Base-by-base conservation (phyloP, 2,888 invertebrate genomes). In the Malachius bipustulatus region DNA sequence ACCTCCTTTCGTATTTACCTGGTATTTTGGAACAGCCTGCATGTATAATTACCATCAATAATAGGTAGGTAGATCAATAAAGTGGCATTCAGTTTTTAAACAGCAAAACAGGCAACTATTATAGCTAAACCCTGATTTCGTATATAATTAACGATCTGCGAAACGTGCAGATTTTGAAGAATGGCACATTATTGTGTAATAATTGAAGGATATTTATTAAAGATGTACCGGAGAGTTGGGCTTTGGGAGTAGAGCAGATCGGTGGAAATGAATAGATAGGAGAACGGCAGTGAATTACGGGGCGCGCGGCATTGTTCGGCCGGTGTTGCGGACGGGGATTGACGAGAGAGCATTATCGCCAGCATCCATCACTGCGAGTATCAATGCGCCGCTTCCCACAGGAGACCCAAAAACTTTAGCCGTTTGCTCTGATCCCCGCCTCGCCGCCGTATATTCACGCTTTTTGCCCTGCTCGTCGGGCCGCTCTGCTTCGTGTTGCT, bases 341-440 rank as follows among this genome's bases (percentile, higher is more conserved):
- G 65, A 66, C 64, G 64, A 64, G 60, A 59, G 58, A 60, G 61
- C 63, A 66, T 66, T 66, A 66, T 66, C 66, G 60, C 65, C 55
- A 48, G 51, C 60, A 66, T 66, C 62, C 62, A 64, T 66, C 66
- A 65, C 59, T 48, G 54, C 59, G 57, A 59, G 62, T 63, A 63
- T 63, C 62, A 63, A 63, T 63, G 63, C 59, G 55, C 51, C 48
- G 51, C 60, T 60, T 61, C 61, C 62, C 62, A 59, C 60, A 61
- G 60, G 61, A 61, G 54, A 54, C 52, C 59, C 57, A 56, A 60
- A 60, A 61, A 62, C 58, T 60, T 59, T 52, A 40, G 52, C 54
- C 53, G 55, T 54, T 55, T 55, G 53, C 53, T 52, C 51, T 52
- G 52, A 55, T 55, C 55, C 53, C 52, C 49, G 44, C 51, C 47